Conservation (phyloP, 2,888 invertebrate species). For the Pediacus dermestoides region DNA sequence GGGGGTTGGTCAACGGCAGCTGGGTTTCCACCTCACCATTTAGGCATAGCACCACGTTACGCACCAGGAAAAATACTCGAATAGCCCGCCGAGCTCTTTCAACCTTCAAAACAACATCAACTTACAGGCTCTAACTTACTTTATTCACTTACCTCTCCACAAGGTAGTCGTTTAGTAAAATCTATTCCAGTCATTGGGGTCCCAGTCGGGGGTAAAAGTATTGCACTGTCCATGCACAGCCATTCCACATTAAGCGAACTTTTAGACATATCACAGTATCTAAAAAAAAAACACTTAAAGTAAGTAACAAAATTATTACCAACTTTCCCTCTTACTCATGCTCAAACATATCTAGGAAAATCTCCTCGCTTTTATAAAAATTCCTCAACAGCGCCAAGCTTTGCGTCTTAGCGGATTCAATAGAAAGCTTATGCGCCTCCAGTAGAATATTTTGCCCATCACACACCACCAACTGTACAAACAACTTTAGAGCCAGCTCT, state of each 20-base stretch:
- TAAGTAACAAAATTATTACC: not conserved
- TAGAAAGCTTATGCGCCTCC: constrained; percentile 64
- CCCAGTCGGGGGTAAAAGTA: constrained; percentile 90
- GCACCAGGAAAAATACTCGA: constrained; percentile 85
- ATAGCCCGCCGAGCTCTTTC: constrained; percentile 86
- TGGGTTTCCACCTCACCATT: constrained; percentile 80
- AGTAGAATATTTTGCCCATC: constrained; percentile 59
- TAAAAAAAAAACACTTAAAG: constrained; percentile 33
- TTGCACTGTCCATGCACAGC: constrained; percentile 94
- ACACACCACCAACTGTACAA: constrained; percentile 63
- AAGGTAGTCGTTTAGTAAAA: constrained; percentile 90
- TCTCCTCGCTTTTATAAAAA: constrained; percentile 96
- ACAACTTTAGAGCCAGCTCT: constrained; percentile 79
- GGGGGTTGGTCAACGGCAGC: constrained; percentile 84
- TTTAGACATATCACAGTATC: constrained; percentile 87
- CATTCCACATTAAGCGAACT: constrained; percentile 86
- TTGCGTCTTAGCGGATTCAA: constrained; percentile 72
- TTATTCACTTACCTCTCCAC: constrained; percentile 77
- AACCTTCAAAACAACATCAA: constrained; percentile 56
- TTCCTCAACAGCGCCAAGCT: constrained; percentile 82
- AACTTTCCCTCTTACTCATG: constrained; percentile 65
- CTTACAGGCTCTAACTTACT: constrained; percentile 1
- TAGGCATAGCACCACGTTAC: constrained; percentile 75
- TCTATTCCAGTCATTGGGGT: constrained; percentile 95
- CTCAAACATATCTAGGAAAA: constrained; percentile 98